Evolutionary conservation across 1,140 invertebrate genomes (phyloP), one percentile per base, ranked within the genome.

Genomic region (Neodiprion virginianus): DNA sequence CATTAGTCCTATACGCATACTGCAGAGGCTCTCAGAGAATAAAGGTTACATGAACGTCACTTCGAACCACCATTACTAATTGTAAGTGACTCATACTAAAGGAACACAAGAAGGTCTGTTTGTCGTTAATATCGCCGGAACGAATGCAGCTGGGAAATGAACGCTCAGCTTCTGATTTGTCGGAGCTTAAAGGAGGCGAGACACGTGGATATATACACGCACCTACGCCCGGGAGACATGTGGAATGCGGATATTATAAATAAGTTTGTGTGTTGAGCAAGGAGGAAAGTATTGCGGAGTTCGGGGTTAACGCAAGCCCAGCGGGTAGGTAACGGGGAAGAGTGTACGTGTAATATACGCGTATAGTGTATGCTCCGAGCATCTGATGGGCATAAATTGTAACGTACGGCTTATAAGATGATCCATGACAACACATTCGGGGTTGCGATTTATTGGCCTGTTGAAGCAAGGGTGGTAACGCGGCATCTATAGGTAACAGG

Each of bases 301-400:
- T 40, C 28, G 28, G 28, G 28, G 28, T 40, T 40, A 40, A 5
- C 28, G 28, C 28, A 40, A 40, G 28, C 28, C 28, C 28, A 40
- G 28, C 28, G 28, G 28, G 0, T 61, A 61, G n/a, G n/a, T 17
- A 12, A 61, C n/a, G 7, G 53, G n/a, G 53, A 8, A 61, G 7
- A 61, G n/a, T 17, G 53, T 8, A 61, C 53, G 53, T 61, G 4
- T 61, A 17, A 61, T 61, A 61, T 61, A 61, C 53, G n/a, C 28
- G 28, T 40, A 40, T 40, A 4, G 28, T 40, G 5, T 17, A 61
- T 17, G n/a, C 53, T 61, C 53, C n/a, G 53, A 61, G n/a, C 53
- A 61, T 61, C 53, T 61, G 53, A 61, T 61, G 53, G 53, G 53
- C 53, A 61, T 61, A 61, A 61, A 61, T 61, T 61, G 5, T 61